Evolutionary conservation across 1,140 invertebrate genomes (phyloP).

Genomic region (Brachionus manjavacas): DNA sequence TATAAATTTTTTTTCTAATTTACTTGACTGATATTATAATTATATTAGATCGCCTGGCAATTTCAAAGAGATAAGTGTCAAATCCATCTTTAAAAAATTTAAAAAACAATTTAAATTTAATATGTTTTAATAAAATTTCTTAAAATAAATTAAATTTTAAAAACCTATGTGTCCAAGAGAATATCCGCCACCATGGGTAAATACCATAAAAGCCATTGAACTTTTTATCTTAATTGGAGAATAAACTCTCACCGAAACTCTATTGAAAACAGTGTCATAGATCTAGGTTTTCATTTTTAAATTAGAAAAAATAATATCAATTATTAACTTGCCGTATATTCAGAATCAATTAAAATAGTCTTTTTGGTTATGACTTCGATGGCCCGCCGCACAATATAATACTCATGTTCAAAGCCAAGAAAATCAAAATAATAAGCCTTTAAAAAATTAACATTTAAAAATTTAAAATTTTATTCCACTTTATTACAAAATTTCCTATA

Average conservation of each 20-base stretch:
- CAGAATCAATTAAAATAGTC: neutral
- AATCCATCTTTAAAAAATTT: conserved; percentile 5
- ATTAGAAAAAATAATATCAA: neutral
- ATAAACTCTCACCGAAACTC: conserved; percentile 27
- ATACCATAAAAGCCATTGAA: neutral
- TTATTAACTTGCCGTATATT: neutral
- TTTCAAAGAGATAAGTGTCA: conserved; percentile 26
- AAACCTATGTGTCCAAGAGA: conserved; percentile 14
- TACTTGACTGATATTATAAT: conserved; percentile 51
- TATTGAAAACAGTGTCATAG: neutral
- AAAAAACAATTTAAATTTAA: neutral
- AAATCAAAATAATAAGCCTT: neutral
- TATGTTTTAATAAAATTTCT: neutral
- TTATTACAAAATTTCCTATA: conserved; percentile 23
- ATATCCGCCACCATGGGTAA: conserved; percentile 26
- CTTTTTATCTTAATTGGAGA: conserved; percentile 13
- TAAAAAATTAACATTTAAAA: neutral
- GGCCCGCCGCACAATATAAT: neutral
- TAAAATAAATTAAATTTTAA: neutral
- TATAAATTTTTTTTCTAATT: neutral
- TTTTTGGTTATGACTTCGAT: neutral
- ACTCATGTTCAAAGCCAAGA: neutral
- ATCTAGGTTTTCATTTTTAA: neutral
- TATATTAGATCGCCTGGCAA: conserved; percentile 12
- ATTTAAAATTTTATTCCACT: neutral